Conservation (phyloP, 2,113 vertebrate genomes). For the Aphyosemion australe region DNA sequence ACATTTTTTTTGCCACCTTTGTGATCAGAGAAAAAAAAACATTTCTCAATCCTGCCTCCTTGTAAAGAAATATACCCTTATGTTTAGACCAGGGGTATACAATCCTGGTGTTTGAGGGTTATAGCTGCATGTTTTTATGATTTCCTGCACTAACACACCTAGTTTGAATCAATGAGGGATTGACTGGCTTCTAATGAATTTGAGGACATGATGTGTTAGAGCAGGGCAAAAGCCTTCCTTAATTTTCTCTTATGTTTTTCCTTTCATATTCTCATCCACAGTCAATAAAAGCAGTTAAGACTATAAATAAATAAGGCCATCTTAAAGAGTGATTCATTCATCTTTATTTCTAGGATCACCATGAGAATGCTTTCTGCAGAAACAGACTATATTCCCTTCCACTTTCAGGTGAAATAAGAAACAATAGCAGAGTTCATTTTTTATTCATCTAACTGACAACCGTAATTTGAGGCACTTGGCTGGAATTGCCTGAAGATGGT, state of each 20-base stretch:
- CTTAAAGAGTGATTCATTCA: neutral
- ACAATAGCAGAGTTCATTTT: constrained; percentile 26
- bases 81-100: neutral
- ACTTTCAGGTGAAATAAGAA: constrained; percentile 34
- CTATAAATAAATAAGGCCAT: neutral
- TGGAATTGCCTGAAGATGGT: constrained; percentile 69
- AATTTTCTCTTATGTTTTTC: neutral
- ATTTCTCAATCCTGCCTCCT: neutral
- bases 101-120: too few species aligned
- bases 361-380: constrained; percentile 17
- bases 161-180: too few species aligned
- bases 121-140: too few species aligned
- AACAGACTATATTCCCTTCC: constrained; percentile 1
- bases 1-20: too few species aligned
- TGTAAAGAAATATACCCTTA: too few species aligned
- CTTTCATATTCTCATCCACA: neutral
- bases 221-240: neutral
- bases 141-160: too few species aligned
- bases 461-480: constrained; percentile 63
- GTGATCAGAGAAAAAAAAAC: too few species aligned
- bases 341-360: constrained; percentile 1
- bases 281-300: neutral
- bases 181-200: too few species aligned
- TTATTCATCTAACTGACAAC: constrained; percentile 51
- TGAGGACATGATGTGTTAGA: too few species aligned